These are phyloP conservation scores for Drosophila multiciliata DNA, from an alignment of 2,888 invertebrate species.

Conservation along the genomic window DNA sequence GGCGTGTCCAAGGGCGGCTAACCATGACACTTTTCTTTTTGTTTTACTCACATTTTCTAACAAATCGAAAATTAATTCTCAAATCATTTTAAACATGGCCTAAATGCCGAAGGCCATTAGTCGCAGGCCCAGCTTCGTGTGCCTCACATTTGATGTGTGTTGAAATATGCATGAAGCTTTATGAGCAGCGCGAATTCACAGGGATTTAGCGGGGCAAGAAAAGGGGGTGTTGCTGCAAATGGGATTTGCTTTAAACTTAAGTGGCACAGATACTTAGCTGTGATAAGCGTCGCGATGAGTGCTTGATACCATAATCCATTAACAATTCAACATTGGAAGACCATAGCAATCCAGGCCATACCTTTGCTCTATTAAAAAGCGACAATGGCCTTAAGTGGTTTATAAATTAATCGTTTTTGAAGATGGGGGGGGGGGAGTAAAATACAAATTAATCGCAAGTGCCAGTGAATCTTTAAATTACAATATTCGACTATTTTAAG, in stretches of 20 bases:
- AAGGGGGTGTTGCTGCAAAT: conserved; percentile 10
- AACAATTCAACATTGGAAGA: conserved; percentile 6
- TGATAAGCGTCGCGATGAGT: conserved; percentile 2
- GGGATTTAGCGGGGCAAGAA: conserved; percentile 10
- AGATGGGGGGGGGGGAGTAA: background rate
- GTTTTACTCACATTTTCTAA: conserved; percentile 44
- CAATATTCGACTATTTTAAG: background rate
- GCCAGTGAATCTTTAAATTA: background rate
- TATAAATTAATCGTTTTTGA: background rate
- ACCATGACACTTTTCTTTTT: conserved; percentile 23
- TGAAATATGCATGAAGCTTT: conserved; percentile 74
- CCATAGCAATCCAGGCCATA: background rate
- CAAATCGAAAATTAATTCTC: conserved; percentile 81
- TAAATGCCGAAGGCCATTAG: conserved; percentile 60
- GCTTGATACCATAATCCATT: conserved; percentile 11
- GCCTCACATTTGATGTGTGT: conserved; percentile 38
- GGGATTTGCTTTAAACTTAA: conserved; percentile 12
- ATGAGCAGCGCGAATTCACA: conserved; percentile 45
- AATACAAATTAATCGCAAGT: background rate
- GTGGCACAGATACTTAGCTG: conserved; percentile 14
- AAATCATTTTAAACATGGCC: conserved; percentile 73
- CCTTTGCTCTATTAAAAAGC: background rate
- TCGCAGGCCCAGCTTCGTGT: background rate
- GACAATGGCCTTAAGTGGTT: background rate
- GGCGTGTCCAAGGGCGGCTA: conserved; percentile 1